Percentiles rank a stretch among this genome's conserved stretches.
phyloP scores from a whole-genome alignment of 2,888 invertebrate species.

The Microctonus aethiopoides region DNA sequence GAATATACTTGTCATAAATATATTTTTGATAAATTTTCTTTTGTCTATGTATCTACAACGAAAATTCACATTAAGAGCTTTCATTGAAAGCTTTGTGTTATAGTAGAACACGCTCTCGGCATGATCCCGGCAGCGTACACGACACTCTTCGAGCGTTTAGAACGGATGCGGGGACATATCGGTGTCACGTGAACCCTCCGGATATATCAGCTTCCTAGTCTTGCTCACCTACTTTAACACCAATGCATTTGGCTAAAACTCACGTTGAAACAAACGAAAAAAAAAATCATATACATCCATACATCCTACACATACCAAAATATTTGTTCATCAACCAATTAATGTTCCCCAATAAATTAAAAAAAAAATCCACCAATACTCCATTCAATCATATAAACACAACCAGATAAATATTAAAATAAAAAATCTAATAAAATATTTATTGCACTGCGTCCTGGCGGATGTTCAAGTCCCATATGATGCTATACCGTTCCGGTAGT shows the following conservation, averaged over 20 bases:
- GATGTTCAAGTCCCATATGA: background rate
- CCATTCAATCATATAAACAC: too few relatives aligned
- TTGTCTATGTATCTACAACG: background rate
- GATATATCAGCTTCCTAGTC: constrained; percentile 65
- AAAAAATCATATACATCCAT: background rate
- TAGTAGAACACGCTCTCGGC: constrained; percentile 36
- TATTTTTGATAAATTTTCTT: constrained; percentile 2
- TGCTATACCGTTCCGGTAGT: constrained; percentile 17
- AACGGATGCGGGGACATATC: constrained; percentile 65
- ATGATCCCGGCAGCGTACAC: constrained; percentile 39
- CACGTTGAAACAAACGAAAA: constrained; percentile 37
- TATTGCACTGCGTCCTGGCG: background rate
- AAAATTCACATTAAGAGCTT: constrained; percentile 19
- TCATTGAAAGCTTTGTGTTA: constrained; percentile 36
- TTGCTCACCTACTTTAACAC: constrained; percentile 62
- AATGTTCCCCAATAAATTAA: background rate
- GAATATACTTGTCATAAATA: too few relatives aligned
- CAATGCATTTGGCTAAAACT: constrained; percentile 37
- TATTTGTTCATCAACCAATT: background rate
- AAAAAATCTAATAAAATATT: background rate
- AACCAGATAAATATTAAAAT: background rate
- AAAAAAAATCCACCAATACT: too few relatives aligned
- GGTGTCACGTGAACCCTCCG: constrained; percentile 66
- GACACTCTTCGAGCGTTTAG: constrained; percentile 36
- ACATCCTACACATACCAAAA: background rate